Percentiles rank a stretch among this genome's conserved stretches.
Conservation (phyloP, 2,113 vertebrate genomes). For the Mellivora capensis region DNA sequence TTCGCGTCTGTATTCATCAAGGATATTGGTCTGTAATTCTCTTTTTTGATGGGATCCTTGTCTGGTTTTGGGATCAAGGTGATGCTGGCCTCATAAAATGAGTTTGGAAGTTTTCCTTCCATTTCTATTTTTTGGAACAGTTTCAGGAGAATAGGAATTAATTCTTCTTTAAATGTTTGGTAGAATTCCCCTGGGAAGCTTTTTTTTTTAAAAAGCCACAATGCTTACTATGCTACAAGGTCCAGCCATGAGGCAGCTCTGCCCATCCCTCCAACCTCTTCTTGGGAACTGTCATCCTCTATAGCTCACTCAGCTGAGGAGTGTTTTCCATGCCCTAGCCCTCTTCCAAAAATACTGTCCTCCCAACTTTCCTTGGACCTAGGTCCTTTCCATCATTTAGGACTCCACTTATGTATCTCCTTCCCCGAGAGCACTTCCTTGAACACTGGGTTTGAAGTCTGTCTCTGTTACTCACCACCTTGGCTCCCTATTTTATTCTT, state of each 20-base stretch:
- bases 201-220: not conserved
- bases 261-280: not conserved
- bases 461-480: not conserved
- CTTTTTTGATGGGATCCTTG: too few relatives aligned
- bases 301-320: not conserved
- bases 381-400: not conserved
- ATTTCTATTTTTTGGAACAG: too few relatives aligned
- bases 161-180: too few relatives aligned
- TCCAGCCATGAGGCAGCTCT: not conserved
- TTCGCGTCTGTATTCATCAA: too few relatives aligned
- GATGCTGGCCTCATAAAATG: too few relatives aligned
- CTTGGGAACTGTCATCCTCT: not conserved
- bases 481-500: not conserved
- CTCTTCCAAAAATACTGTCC: not conserved
- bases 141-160: too few relatives aligned
- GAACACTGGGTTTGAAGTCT: not conserved
- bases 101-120: too few relatives aligned
- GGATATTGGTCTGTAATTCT: too few relatives aligned
- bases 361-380: rapidly evolving
- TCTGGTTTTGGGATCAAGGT: too few relatives aligned
- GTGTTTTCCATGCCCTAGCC: not conserved
- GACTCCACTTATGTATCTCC: not conserved
- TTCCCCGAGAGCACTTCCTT: not conserved
- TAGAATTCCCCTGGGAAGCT: too few relatives aligned
- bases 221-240: not conserved